Evolutionary conservation across 2,113 vertebrate genomes (phyloP).

Genomic region (Labeo rohita): DNA sequence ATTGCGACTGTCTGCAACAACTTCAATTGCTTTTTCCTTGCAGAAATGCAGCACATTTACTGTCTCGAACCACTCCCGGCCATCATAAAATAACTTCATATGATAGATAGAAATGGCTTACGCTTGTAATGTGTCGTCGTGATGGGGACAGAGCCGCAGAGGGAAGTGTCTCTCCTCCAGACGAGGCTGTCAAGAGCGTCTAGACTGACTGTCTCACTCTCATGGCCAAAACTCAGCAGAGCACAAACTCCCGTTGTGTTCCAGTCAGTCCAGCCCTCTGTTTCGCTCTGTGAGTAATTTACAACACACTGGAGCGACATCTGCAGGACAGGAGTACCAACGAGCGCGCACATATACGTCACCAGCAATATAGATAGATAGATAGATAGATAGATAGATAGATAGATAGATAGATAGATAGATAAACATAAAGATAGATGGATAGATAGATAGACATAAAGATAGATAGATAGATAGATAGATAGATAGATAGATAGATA

Average conservation of each 20-base stretch:
- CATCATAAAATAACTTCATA: slow-evolving; percentile 21
- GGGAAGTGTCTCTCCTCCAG: slow-evolving; percentile 47
- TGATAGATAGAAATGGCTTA: slow-evolving; percentile 44
- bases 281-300: slow-evolving; percentile 66
- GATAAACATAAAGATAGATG: too few relatives aligned
- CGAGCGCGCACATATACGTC: background rate
- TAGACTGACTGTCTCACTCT: slow-evolving; percentile 54
- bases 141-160: slow-evolving; percentile 19
- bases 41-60: slow-evolving; percentile 35
- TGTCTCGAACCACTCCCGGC: background rate
- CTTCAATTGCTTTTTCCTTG: slow-evolving; percentile 46
- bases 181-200: slow-evolving; percentile 54
- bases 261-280: slow-evolving; percentile 45
- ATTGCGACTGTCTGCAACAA: slow-evolving; percentile 47
- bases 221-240: slow-evolving; percentile 48
- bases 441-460: background rate
- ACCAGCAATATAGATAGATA: background rate
- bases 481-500: background rate
- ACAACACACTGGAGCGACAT: slow-evolving; percentile 66
- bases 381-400: background rate
- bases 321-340: slow-evolving; percentile 58
- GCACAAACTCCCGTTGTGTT: slow-evolving; percentile 47
- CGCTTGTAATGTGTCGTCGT: slow-evolving; percentile 28
- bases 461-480: background rate
- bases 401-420: background rate